phyloP scores from a whole-genome alignment of 2,113 vertebrate genomes.

The Cryptomyrus ogoouensis region DNA sequence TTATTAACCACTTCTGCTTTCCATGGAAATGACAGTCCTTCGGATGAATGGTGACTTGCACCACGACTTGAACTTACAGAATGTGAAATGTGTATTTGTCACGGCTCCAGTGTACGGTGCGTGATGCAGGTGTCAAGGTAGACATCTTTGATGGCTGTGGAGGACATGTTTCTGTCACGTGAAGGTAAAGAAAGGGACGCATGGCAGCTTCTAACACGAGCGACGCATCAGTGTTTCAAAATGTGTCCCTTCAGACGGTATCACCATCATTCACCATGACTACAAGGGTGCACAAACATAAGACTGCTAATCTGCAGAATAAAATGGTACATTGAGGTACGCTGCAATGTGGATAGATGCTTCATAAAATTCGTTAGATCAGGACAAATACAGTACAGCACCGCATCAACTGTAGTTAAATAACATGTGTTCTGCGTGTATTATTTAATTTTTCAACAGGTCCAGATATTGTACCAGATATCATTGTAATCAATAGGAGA shows the following conservation, averaged over 20 bases:
- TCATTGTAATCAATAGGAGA: neutral
- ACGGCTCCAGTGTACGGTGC: neutral
- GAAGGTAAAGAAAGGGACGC: neutral
- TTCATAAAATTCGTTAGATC: neutral
- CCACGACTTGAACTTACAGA: neutral
- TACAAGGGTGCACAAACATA: neutral
- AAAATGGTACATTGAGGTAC: neutral
- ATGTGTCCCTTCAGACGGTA: neutral
- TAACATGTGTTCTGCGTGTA: neutral
- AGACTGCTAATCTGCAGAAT: neutral
- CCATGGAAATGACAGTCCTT: neutral
- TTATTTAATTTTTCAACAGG: neutral
- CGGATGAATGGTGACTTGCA: neutral
- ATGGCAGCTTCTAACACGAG: neutral
- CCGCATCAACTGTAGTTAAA: neutral
- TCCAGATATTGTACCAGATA: neutral
- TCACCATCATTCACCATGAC: neutral
- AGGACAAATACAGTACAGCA: neutral
- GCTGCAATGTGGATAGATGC: neutral
- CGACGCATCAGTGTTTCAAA: neutral
- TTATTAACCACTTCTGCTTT: neutral
- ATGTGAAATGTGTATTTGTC: neutral
- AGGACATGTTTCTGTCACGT: neutral
- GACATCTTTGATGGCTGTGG: slow-evolving; percentile 5
- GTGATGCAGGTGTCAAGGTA: neutral